Conservation (phyloP, 2,113 vertebrate species). For the Sprattus sprattus region DNA sequence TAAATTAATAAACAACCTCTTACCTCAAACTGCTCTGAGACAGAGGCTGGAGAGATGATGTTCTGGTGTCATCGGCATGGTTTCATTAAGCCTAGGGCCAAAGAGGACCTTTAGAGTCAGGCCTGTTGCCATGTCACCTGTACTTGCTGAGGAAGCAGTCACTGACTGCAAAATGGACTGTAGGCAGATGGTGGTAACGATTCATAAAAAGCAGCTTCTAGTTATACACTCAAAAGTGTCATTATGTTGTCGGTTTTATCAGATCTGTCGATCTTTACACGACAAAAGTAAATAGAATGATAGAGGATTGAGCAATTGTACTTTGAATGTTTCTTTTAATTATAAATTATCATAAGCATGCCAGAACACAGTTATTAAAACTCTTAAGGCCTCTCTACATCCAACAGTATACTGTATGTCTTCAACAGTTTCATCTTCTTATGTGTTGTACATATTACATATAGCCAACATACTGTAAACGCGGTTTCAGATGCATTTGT, state of each 20-base stretch:
- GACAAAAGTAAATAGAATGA: not conserved
- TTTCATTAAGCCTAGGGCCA: not conserved
- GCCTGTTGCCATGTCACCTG: not conserved
- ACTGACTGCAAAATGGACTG: not conserved
- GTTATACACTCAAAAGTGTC: not conserved
- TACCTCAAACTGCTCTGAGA: not conserved
- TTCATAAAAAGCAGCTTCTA: not conserved
- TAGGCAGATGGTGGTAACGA: constrained; percentile 4
- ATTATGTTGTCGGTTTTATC: not conserved
- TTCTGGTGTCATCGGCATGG: not conserved
- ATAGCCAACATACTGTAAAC: too few species aligned
- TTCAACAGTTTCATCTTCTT: too few species aligned
- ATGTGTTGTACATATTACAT: too few species aligned
- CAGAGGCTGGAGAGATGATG: not conserved
- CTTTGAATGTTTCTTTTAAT: too few species aligned
- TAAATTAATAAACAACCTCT: too few species aligned
- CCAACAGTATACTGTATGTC: too few species aligned
- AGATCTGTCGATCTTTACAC: not conserved
- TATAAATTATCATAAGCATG: too few species aligned
- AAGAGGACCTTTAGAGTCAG: not conserved
- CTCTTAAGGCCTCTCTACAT: too few species aligned
- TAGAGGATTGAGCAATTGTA: too few species aligned
- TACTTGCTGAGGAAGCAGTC: not conserved
- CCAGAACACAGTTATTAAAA: too few species aligned
- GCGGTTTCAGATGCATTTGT: too few species aligned